Conservation (phyloP, 1,140 invertebrate genomes). For the Drosophila lacertosa region DNA sequence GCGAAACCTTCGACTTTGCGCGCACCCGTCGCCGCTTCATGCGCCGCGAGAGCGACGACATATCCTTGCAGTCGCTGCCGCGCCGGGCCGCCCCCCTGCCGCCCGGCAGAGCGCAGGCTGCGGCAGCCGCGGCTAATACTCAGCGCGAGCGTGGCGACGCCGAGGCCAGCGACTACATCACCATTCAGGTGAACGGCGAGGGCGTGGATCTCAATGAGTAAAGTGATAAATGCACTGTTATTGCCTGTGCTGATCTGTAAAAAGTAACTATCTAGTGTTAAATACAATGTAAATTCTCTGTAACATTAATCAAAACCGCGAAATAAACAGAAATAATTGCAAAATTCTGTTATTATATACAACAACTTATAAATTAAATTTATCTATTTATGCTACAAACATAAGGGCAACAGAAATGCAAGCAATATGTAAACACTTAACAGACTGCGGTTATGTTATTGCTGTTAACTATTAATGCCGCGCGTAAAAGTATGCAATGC, state of each 20-base stretch:
- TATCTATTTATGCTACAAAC: too few species aligned
- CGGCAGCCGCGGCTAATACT: not conserved
- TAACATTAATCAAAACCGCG: not conserved
- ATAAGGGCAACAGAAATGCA: too few species aligned
- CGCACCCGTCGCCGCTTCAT: constrained; percentile 70
- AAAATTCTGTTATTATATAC: too few species aligned
- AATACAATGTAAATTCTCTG: constrained; percentile 1
- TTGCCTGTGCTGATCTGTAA: constrained; percentile 3
- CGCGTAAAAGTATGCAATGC: too few species aligned
- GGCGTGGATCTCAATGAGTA: constrained; percentile 69
- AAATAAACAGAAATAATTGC: not conserved
- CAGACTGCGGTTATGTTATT: too few species aligned
- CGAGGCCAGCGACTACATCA: constrained; percentile 53
- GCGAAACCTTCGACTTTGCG: constrained; percentile 65
- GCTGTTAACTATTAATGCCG: too few species aligned
- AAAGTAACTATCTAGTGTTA: constrained; percentile 11
- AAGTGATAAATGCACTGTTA: constrained; percentile 1
- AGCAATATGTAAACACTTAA: too few species aligned
- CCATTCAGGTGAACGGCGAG: constrained; percentile 75
- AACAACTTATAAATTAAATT: too few species aligned
- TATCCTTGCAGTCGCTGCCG: constrained; percentile 57
- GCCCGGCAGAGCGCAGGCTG: not conserved
- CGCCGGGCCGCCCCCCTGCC: constrained; percentile 18
- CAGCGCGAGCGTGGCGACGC: constrained; percentile 17
- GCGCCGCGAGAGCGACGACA: constrained; percentile 60